A percentile compares a stretch with the other conserved stretches of the same genome.
These are phyloP conservation scores for Poeciliopsis presidionis DNA, from an alignment of 2,797 vertebrate genomes.

Conservation along the genomic window DNA sequence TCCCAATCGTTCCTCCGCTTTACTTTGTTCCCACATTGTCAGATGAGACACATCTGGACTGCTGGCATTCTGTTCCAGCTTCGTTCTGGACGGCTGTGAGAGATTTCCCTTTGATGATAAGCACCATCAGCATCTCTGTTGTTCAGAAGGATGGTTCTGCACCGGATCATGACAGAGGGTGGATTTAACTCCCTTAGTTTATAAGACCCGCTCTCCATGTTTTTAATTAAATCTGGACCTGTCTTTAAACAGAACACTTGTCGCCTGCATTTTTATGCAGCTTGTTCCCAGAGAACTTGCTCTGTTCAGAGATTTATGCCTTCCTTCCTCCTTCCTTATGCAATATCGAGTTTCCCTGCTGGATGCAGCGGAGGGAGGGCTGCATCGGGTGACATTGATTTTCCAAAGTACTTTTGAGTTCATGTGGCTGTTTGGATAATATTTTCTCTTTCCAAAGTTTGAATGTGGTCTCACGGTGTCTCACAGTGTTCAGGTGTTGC, in stretches of 20 bases:
- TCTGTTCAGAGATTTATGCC: background rate
- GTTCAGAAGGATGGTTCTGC: background rate
- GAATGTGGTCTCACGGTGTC: background rate
- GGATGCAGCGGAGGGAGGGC: background rate
- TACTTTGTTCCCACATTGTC: background rate
- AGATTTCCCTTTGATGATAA: background rate
- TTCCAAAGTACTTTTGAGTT: conserved; percentile 2
- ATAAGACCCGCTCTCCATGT: no score
- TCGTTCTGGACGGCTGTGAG: background rate
- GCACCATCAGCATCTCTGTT: background rate
- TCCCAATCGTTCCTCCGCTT: background rate
- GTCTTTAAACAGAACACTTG: background rate
- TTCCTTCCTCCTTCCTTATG: background rate
- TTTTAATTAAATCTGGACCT: background rate
- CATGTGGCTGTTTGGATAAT: background rate
- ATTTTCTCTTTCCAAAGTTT: background rate
- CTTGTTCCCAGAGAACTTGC: background rate
- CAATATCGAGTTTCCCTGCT: background rate
- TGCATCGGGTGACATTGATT: background rate
- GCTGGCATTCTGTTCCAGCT: background rate
- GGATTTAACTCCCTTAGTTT: background rate
- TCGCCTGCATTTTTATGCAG: background rate
- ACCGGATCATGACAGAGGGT: background rate
- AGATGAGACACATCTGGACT: background rate
- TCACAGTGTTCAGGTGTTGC: background rate